Evolutionary conservation across 1,140 invertebrate species (phyloP), one percentile per base, ranked within the genome.

Genomic region (Dolichoris vasculosae): DNA sequence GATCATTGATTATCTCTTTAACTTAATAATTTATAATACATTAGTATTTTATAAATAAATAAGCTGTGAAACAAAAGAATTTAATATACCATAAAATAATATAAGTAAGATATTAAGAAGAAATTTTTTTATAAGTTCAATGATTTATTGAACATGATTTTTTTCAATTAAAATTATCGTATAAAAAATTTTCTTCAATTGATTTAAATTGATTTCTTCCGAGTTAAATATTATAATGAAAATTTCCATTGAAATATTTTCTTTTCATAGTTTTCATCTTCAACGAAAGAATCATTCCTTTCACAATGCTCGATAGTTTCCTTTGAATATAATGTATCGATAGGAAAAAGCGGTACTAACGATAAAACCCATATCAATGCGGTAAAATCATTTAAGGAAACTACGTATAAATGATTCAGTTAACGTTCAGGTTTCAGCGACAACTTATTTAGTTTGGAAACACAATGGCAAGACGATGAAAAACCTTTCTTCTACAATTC

Each of bases 401-500:
- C 13, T 3, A 26, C 7, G 13, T 43, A 38, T 11, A 43, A 43
- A 23, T 6, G 38, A 43, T 73, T 20, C 20, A 73, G 40, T 73
- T 69, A 69, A 38, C 20, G 69, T 1, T 43, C 7, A n/a, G 8
- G 38, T 0, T 46, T 30, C 32, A 81, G 69, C 76, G 81, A 71
- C 77, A 46, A 32, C 78, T 82, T 55, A 82, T 67, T 78, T 55
- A 78, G 23, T 55, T 67, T 71, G 59, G 43, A 84, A 84, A 23
- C 15, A 78, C n/a, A 38, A 71, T 78, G 40, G 0, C 51, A 35
- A 87, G 76, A 73, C 46, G 48, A 77, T 59, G 43, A 63, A 82
- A 81, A 71, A 81, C 30, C 55, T 78, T 82, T 75, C 43, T 81
- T 40, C 30, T 64, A 73, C 75, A 48, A 84, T 79, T 69, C 80